These are phyloP conservation scores for Plectropomus leopardus DNA, from an alignment of 2,113 vertebrate species.

Conservation along the genomic window DNA sequence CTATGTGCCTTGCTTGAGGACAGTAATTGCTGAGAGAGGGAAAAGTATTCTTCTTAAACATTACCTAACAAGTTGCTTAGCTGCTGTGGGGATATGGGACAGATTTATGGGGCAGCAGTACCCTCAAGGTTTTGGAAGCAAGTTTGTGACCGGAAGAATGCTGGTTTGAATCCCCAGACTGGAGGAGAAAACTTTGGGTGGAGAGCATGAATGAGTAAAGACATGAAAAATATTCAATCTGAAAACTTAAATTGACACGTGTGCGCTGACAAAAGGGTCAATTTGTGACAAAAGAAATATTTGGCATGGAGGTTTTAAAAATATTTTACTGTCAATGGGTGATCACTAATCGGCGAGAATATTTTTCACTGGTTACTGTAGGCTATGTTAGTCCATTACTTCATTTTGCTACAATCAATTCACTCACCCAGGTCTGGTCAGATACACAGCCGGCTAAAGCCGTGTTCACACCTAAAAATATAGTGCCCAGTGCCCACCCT, in stretches of 20 bases:
- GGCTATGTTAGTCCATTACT: too few relatives aligned
- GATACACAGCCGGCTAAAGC: too few relatives aligned
- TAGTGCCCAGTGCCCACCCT: too few relatives aligned
- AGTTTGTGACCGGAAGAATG: slow-evolving; percentile 34
- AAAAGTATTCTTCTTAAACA: slow-evolving; percentile 40
- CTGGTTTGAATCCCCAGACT: slow-evolving; percentile 28
- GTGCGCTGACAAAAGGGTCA: background rate
- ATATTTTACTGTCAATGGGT: too few relatives aligned
- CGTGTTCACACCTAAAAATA: too few relatives aligned
- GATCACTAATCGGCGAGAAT: too few relatives aligned
- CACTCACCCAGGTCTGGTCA: too few relatives aligned
- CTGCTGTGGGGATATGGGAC: slow-evolving; percentile 45
- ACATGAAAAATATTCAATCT: background rate
- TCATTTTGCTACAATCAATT: too few relatives aligned
- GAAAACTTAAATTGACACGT: slow-evolving; percentile 6
- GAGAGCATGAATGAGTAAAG: slow-evolving; percentile 8
- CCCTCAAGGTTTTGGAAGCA: slow-evolving; percentile 49
- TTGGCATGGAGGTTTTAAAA: slow-evolving; percentile 12
- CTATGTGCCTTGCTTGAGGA: slow-evolving; percentile 43
- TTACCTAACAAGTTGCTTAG: slow-evolving; percentile 45
- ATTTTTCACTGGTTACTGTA: too few relatives aligned
- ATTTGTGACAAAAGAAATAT: background rate
- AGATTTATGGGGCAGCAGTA: slow-evolving; percentile 51
- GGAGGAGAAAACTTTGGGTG: slow-evolving; percentile 1
- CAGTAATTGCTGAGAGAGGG: slow-evolving; percentile 50